phyloP scores from a whole-genome alignment of 2,888 invertebrate genomes.

The Platycheirus rosarum region DNA sequence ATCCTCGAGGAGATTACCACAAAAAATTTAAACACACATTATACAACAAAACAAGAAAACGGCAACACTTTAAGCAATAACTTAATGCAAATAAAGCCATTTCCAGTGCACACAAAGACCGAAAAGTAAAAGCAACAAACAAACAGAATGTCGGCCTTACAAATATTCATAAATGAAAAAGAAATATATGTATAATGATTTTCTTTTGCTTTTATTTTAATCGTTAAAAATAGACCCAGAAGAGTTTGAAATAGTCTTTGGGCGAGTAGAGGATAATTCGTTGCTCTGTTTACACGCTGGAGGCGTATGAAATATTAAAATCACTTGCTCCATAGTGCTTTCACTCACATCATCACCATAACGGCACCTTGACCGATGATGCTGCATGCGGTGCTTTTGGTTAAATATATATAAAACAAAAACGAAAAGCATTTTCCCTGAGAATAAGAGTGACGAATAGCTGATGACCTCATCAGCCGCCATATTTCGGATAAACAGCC shows the following conservation, averaged over 20 bases:
- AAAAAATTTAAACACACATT: neutral
- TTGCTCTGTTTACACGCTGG: constrained; percentile 62
- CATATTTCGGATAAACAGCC: constrained; percentile 2
- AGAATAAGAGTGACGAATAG: constrained; percentile 61
- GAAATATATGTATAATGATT: too few relatives aligned
- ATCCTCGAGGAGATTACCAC: constrained; percentile 24
- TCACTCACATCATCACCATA: constrained; percentile 42
- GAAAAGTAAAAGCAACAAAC: constrained; percentile 44
- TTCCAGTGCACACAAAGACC: constrained; percentile 34
- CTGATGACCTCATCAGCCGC: constrained; percentile 53
- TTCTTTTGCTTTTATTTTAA: constrained; percentile 22
- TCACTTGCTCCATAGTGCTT: constrained; percentile 47
- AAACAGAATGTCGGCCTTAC: constrained; percentile 14
- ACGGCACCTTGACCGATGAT: constrained; percentile 67
- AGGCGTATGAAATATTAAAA: constrained; percentile 61
- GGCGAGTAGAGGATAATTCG: constrained; percentile 19
- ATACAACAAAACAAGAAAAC: neutral
- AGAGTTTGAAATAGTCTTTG: constrained; percentile 10
- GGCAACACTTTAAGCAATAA: constrained; percentile 51
- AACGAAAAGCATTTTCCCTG: constrained; percentile 19
- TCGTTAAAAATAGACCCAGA: constrained; percentile 16
- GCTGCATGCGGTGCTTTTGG: constrained; percentile 19
- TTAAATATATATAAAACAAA: neutral
- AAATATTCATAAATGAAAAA: constrained; percentile 19
- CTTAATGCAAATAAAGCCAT: constrained; percentile 58